Evolutionary conservation across 2,797 vertebrate species (phyloP), one percentile per base, ranked within the genome.

Genomic region (Chrysolophus pictus): DNA sequence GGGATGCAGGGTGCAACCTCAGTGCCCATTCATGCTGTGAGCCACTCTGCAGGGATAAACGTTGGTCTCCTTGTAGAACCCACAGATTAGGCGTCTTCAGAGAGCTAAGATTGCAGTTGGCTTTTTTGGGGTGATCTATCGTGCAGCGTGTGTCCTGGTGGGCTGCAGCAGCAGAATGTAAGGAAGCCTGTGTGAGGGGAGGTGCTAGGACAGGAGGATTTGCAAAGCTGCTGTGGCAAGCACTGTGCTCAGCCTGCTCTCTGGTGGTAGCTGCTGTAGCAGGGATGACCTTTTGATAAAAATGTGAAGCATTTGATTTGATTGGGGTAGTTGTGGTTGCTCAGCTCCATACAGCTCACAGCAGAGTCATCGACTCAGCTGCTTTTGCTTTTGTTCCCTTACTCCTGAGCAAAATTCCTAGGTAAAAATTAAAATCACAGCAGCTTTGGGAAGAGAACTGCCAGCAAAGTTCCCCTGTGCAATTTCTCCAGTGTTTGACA

Each of bases 261-360:
- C 97, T 97, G 95, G 94, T 84, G 97, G 97, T 87, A 37, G 93
- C 86, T 84, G 88, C 75, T 84, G 75, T 49, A 87, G 91, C 84
- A 70, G 75, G 75, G 84, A 91, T 79, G 84, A 88, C 96, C 88
- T 96, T 96, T 88, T 89, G 95, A 86, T 95, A 73, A 90, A 90
- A 95, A 67, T 0, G 1, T 19, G 81, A 96, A 83, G 75, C 51
- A 3, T 73, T 93, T 78, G 70, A 69, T 67, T 64, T 74, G 74
- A 51, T 91, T 91, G 63, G 69, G 82, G 9, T 72, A 60, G 85
- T 58, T 71, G 84, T n/a, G 39, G 60, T 46, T 74, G 69, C 71
- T 87, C 70, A 49, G 70, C 68, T 79, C 92, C n/a, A 1, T 73
- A 56, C 53, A 47, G 71, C 81, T 95, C 84, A 16, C 23, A 75